These are phyloP conservation scores for Chaetodon trifasciatus DNA, from an alignment of 2,797 vertebrate genomes.

Conservation along the genomic window DNA sequence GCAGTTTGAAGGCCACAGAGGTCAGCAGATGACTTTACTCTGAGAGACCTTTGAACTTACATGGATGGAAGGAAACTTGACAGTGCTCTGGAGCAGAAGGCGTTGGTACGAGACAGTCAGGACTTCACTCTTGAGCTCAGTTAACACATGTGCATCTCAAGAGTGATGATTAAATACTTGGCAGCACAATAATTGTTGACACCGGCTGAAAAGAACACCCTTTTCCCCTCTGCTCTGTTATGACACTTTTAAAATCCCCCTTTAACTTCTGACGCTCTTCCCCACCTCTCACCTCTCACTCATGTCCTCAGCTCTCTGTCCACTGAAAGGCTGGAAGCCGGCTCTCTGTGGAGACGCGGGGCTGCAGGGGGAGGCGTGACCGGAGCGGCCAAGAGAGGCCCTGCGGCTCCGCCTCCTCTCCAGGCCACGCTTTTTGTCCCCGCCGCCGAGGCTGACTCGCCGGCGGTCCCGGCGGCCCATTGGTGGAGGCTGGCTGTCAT, in stretches of 20 bases:
- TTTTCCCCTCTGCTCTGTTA: background rate
- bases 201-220: background rate
- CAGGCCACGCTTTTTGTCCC: conserved; percentile 84
- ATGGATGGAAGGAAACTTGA: conserved; percentile 78
- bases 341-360: conserved; percentile 76
- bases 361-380: conserved; percentile 87
- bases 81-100: conserved; percentile 75
- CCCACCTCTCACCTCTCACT: conserved; percentile 89
- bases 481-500: conserved; percentile 84
- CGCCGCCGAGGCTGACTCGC: conserved; percentile 85
- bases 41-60: conserved; percentile 74
- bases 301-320: conserved; percentile 81
- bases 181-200: background rate
- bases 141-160: background rate
- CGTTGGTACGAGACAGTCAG: conserved; percentile 51
- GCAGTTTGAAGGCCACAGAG: conserved; percentile 23
- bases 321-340: conserved; percentile 80
- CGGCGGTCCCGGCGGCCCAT: conserved; percentile 86
- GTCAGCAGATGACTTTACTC: conserved; percentile 32
- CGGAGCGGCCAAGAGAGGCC: conserved; percentile 88
- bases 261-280: background rate
- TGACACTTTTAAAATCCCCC: background rate
- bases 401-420: conserved; percentile 93
- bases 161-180: background rate
- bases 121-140: conserved; percentile 10